Percentiles rank a stretch among this genome's conserved stretches.
Conservation (phyloP, 2,113 vertebrate genomes). For the Zosterops pallidus region DNA sequence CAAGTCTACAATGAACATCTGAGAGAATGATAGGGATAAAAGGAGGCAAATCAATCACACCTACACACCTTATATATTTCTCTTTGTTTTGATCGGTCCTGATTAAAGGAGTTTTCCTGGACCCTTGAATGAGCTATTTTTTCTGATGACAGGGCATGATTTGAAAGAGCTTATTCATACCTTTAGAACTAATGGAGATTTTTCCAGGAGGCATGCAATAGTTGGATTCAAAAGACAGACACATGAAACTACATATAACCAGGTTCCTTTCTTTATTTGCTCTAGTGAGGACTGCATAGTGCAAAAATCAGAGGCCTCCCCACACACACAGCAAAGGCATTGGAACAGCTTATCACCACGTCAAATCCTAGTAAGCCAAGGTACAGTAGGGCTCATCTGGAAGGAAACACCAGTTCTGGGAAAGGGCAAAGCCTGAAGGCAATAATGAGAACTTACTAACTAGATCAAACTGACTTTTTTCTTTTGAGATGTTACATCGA, state of each 20-base stretch:
- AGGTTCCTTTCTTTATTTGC: not conserved
- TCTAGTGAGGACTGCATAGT: not conserved
- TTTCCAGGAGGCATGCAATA: not conserved
- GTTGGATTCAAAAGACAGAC: not conserved
- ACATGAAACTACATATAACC: not conserved
- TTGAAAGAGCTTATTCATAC: not conserved
- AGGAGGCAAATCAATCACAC: not conserved
- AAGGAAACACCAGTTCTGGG: not conserved
- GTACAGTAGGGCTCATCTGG: not conserved
- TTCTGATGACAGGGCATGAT: not conserved
- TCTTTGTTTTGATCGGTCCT: not conserved
- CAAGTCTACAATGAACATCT: not conserved
- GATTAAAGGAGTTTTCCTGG: not conserved
- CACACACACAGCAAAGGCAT: not conserved
- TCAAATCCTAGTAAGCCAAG: not conserved
- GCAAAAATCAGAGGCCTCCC: not conserved
- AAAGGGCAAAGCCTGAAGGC: not conserved
- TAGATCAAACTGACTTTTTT: not conserved
- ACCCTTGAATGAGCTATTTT: not conserved
- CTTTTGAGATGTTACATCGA: not conserved
- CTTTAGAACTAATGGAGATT: not conserved
- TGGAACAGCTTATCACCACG: not conserved
- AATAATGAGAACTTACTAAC: not conserved
- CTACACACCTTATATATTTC: not conserved
- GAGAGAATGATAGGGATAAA: not conserved